phyloP scores from a whole-genome alignment of 1,140 invertebrate genomes.

The Drosophila grimshawi region DNA sequence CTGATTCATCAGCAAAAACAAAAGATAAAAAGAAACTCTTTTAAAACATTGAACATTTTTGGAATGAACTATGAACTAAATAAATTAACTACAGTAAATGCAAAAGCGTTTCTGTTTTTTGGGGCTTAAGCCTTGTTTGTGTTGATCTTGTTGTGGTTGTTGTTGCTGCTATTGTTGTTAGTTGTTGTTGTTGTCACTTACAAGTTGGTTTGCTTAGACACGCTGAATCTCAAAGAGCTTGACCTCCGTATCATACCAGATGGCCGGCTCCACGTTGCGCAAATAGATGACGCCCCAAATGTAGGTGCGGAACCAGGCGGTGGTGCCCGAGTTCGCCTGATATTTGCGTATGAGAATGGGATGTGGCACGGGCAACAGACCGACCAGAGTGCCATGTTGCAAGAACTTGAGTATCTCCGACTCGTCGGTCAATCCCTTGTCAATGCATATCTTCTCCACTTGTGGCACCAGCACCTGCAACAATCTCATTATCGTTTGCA shows the following conservation, averaged over 20 bases:
- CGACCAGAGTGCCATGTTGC: constrained; percentile 99
- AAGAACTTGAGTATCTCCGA: constrained; percentile 99
- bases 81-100: constrained; percentile 86
- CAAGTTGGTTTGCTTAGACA: constrained; percentile 87
- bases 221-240: constrained; percentile 99
- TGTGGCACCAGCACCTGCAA: constrained; percentile 99
- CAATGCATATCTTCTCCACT: constrained; percentile 99
- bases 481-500: constrained; percentile 99
- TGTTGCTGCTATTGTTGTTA: constrained; percentile 31
- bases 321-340: constrained; percentile 98
- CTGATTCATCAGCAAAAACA: constrained; percentile 1
- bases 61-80: constrained; percentile 69
- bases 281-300: constrained; percentile 99
- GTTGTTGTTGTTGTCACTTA: constrained; percentile 74
- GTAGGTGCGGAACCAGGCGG: constrained; percentile 99
- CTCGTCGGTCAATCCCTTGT: constrained; percentile 99
- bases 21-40: constrained; percentile 14
- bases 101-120: constrained; percentile 86
- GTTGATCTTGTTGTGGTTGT: constrained; percentile 48
- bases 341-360: constrained; percentile 99
- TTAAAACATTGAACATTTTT: constrained; percentile 48
- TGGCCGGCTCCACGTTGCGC: constrained; percentile 98
- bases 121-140: constrained; percentile 75
- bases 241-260: constrained; percentile 99
- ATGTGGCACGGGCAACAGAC: constrained; percentile 98